These are phyloP conservation scores for Epirrhoe tristata DNA, from an alignment of 2,888 invertebrate species.

Conservation along the genomic window DNA sequence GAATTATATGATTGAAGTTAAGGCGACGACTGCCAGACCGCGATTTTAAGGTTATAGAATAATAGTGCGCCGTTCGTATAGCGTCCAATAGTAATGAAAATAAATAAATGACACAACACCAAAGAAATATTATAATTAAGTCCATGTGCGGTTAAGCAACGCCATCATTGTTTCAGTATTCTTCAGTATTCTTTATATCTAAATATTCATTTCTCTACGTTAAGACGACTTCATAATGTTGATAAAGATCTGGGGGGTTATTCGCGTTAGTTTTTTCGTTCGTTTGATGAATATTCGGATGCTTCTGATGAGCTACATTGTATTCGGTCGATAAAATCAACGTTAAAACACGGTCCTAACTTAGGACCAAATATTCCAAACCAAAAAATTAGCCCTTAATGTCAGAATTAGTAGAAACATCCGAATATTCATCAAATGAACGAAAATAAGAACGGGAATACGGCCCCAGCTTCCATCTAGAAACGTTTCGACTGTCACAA, in stretches of 20 bases:
- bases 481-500: background rate
- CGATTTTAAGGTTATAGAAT: constrained; percentile 41
- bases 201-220: constrained; percentile 43
- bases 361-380: no score
- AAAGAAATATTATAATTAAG: constrained; percentile 79
- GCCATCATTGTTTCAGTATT: constrained; percentile 80
- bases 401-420: no score
- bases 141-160: constrained; percentile 70
- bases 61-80: constrained; percentile 70
- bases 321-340: no score
- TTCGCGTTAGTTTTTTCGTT: no score
- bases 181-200: constrained; percentile 67
- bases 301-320: no score
- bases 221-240: constrained; percentile 23
- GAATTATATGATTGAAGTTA: constrained; percentile 41
- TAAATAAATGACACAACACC: constrained; percentile 77
- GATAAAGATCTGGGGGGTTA: no score
- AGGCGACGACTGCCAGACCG: constrained; percentile 55
- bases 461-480: constrained; percentile 28
- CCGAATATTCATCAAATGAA: no score
- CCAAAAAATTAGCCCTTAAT: no score
- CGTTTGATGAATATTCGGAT: no score
- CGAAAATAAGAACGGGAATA: constrained; percentile 30
- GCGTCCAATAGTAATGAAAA: constrained; percentile 78
- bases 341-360: no score